phyloP scores from a whole-genome alignment of 2,113 vertebrate species.

The Spea multiplicata region DNA sequence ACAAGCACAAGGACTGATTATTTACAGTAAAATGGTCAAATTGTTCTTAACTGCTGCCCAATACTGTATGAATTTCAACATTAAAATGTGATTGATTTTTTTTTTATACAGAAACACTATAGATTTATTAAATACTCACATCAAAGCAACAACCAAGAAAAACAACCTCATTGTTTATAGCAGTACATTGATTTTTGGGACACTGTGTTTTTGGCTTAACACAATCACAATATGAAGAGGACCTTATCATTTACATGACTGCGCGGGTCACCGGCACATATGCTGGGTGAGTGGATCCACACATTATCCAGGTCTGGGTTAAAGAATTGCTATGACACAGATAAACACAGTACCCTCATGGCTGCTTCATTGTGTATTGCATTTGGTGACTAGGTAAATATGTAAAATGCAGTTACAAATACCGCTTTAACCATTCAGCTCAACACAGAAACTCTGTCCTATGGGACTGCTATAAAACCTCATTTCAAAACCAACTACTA shows the following conservation, averaged over 20 bases:
- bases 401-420: conserved; percentile 19
- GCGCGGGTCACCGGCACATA: conserved; percentile 8
- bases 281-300: conserved; percentile 7
- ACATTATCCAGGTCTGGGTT: conserved; percentile 23
- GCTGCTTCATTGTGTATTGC: not conserved
- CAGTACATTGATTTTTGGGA: not conserved
- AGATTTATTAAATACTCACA: too few relatives aligned
- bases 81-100: too few relatives aligned
- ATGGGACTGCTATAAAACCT: conserved; percentile 32
- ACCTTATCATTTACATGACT: conserved; percentile 22
- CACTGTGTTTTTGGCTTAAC: not conserved
- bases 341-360: conserved; percentile 4
- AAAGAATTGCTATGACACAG: conserved; percentile 33
- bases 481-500: conserved; percentile 2
- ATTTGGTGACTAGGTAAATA: conserved; percentile 32
- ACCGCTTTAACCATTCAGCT: conserved; percentile 33
- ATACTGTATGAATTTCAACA: too few relatives aligned
- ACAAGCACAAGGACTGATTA: too few relatives aligned
- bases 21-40: too few relatives aligned
- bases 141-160: too few relatives aligned
- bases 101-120: too few relatives aligned
- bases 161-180: not conserved
- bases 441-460: conserved; percentile 9
- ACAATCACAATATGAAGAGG: conserved; percentile 5
- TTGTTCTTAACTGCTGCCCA: too few relatives aligned